A percentile compares a stretch with the other conserved stretches of the same genome.
Conservation (phyloP, 2,797 vertebrate species). For the Pseudopleuronectes americanus region DNA sequence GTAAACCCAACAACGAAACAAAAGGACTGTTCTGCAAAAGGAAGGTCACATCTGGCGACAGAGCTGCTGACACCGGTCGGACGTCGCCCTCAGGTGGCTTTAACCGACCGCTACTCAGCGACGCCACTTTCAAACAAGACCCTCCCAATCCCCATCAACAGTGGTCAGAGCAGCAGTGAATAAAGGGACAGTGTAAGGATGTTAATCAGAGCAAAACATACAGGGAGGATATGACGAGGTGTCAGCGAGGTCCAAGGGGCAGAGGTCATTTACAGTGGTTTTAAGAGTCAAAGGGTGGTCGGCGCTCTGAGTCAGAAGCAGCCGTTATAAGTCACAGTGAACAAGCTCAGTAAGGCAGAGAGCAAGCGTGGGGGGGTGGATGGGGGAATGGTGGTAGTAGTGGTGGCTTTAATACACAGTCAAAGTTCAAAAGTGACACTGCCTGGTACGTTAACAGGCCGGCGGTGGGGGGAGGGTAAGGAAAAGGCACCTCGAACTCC, state of each 20-base stretch:
- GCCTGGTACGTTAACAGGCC: conserved; percentile 1
- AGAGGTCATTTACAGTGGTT: conserved; percentile 66
- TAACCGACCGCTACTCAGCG: too few species aligned
- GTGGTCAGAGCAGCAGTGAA: conserved; percentile 43
- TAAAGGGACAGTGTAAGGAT: conserved; percentile 2
- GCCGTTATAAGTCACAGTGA: conserved; percentile 56
- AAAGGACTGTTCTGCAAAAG: conserved; percentile 7
- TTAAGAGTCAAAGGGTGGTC: conserved; percentile 1
- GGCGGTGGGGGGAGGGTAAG: background rate
- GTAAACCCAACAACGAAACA: conserved; percentile 6
- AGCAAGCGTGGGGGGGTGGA: conserved; percentile 23
- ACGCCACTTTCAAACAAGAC: background rate
- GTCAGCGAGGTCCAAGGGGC: background rate
- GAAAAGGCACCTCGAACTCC: conserved; percentile 37
- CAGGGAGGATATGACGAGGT: conserved; percentile 7
- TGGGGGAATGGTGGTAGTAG: conserved; percentile 44
- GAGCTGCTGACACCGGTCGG: background rate
- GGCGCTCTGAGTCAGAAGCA: conserved; percentile 23
- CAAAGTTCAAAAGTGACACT: conserved; percentile 45
- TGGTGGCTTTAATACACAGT: conserved; percentile 69
- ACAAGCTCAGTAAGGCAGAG: conserved; percentile 56
- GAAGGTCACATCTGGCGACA: conserved; percentile 34
- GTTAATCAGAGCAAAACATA: conserved; percentile 13
- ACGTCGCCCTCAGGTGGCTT: background rate
- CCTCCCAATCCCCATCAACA: conserved; percentile 6